Base-by-base conservation (phyloP, 2,888 invertebrate genomes). In the Rotaria socialis region DNA sequence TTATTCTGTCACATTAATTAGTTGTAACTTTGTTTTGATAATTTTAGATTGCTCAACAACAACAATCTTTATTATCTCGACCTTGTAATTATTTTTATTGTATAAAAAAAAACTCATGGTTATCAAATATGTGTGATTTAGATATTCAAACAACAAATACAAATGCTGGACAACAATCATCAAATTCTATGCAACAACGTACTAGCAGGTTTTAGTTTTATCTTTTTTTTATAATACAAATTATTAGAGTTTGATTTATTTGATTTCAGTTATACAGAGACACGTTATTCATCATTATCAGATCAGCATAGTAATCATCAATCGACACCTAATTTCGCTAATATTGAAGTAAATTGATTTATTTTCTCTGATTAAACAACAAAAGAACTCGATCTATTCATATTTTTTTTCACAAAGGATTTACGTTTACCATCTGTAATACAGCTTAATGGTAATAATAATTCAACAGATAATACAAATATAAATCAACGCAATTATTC, bases 251-350 rank as follows among this genome's bases (percentile, higher is more conserved):
- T 52, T 52, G 52, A 16, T 52, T 16, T 22, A 22, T 55, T 22
- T 10, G 7, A 5, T 35, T 27, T 35, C 24, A 67, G 67, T 35
- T 67, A 14, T 67, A 14, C 67, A 14, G 67, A 67, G 35, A 11
- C 67, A 67, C 67, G 67, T 67, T 67, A 14, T 67, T 35, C 67
- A 67, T 67, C 67, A 67, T 67, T 67, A 35, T 67, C 67, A 67
- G 67, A 67, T 67, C 60, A 60, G 27, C 60, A 60, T 27, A 60
- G 10, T 60, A 60, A 27, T 60, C 67, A 67, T 10, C 67, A 67
- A 67, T 27, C 35, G 35, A 27, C 67, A 27, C 27, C 10, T 35
- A 27, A 67, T 27, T 67, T 67, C 35, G 35, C 27, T 67, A 27
- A 27, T 35, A 67, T 67, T 35, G 67, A 67, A 67, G 67, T 67